Evolutionary conservation across 2,113 vertebrate species (phyloP), one percentile per base, ranked within the genome.

Genomic region (Caranx melampygus): DNA sequence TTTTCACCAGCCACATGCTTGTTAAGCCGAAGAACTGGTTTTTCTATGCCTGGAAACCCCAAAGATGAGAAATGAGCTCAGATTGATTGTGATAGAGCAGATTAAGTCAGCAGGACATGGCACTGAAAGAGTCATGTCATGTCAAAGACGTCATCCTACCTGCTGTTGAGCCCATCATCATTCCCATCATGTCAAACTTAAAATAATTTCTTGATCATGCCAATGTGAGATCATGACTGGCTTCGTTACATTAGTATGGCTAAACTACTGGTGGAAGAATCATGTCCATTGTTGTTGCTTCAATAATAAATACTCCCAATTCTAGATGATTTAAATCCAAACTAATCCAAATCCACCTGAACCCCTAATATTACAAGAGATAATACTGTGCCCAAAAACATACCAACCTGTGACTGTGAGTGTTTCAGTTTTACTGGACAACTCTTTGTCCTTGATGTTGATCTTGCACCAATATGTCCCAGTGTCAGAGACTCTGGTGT

Each of bases 391-490:
- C 9, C 37, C 12, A 31, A n/a, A 9, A 35, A 40, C 20, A 31
- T 21, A 75, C 89, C 49, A 47, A 95, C 95, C 95, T 89, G 75
- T 83, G 2, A 95, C 92, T 5, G 11, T 84, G 40, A 95, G 89
- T 2, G 57, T 72, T 64, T 59, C 1, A 0, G 0, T 0, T 0
- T 15, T 1, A 20, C 93, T 95, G 4, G 1, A 18, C 31, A 0
- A 0, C 0, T 3, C 0, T 13, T 54, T 18, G 4, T 7, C 42
- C 1, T 49, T 4, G 6, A 87, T 84, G 35, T 0, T 63, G 8
- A 95, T 54, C 4, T 5, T 7, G 67, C 95, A 96, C 21, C n/a
- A 64, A 61, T 95, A 95, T 9, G 14, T 91, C 35, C 94, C 95
- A 0, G 45, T 82, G 84, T 94, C 69, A 49, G 71, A 85, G 18